These are phyloP conservation scores for Bradypus variegatus DNA, from an alignment of 2,797 vertebrate species.

Conservation along the genomic window DNA sequence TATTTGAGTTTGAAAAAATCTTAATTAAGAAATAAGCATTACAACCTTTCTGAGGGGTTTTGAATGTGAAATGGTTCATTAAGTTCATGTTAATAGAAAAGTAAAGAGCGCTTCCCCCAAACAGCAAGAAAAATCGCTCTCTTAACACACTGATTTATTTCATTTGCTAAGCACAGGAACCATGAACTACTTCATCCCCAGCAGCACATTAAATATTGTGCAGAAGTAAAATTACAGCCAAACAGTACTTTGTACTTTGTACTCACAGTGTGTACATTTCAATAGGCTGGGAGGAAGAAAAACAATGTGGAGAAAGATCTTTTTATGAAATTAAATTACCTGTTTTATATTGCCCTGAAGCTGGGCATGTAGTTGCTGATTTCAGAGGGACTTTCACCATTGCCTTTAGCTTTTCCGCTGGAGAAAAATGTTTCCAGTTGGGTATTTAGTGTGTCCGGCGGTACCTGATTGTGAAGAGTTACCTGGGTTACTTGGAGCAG, in stretches of 20 bases:
- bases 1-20: constrained; percentile 39
- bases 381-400: constrained; percentile 29
- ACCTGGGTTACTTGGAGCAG: not conserved
- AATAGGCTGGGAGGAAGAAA: constrained; percentile 34
- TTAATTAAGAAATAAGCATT: constrained; percentile 60
- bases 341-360: constrained; percentile 47
- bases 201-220: constrained; percentile 56
- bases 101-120: constrained; percentile 49
- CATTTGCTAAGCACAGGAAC: constrained; percentile 54
- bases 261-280: constrained; percentile 57
- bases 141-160: constrained; percentile 58
- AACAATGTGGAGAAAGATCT: constrained; percentile 51
- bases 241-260: constrained; percentile 56
- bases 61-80: constrained; percentile 60
- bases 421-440: not conserved
- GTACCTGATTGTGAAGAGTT: not conserved
- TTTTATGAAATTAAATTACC: constrained; percentile 58
- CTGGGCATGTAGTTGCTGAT: not conserved
- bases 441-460: not conserved
- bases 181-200: constrained; percentile 44
- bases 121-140: constrained; percentile 35
- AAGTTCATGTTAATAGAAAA: constrained; percentile 55
- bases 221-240: constrained; percentile 50
- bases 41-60: constrained; percentile 46
- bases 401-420: not conserved